These are phyloP conservation scores for Phrynocephalus forsythii DNA, from an alignment of 2,797 vertebrate genomes.

Conservation along the genomic window DNA sequence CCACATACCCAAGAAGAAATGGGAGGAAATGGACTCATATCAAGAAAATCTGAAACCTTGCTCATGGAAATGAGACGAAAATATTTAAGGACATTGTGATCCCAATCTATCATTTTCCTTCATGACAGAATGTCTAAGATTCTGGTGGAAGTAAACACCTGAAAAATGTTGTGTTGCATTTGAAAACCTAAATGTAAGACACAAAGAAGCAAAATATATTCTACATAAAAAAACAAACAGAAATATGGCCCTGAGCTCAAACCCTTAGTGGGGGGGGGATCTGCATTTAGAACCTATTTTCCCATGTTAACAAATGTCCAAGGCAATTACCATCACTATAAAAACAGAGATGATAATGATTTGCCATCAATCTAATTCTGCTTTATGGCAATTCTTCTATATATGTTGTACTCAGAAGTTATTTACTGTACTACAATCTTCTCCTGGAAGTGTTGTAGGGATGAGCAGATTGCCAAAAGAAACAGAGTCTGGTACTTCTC, in stretches of 20 bases:
- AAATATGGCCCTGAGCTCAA: neutral
- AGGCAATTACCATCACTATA: neutral
- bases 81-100: neutral
- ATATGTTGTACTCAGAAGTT: too few relatives aligned
- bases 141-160: neutral
- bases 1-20: neutral
- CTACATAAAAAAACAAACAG: neutral
- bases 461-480: too few relatives aligned
- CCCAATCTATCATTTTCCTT: neutral
- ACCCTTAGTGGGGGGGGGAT: neutral
- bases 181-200: neutral
- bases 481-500: too few relatives aligned
- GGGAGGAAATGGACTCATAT: neutral
- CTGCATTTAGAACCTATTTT: neutral
- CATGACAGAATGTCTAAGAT: neutral
- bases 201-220: too few relatives aligned
- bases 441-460: too few relatives aligned
- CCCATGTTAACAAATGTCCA: neutral
- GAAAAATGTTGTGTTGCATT: neutral
- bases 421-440: too few relatives aligned
- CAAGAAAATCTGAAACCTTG: neutral
- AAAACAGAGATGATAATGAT: too few relatives aligned
- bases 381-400: too few relatives aligned
- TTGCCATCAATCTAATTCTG: too few relatives aligned
- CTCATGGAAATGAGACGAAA: neutral